Evolutionary conservation across 2,888 invertebrate species (phyloP).

Genomic region (Troides oblongomaculatus): DNA sequence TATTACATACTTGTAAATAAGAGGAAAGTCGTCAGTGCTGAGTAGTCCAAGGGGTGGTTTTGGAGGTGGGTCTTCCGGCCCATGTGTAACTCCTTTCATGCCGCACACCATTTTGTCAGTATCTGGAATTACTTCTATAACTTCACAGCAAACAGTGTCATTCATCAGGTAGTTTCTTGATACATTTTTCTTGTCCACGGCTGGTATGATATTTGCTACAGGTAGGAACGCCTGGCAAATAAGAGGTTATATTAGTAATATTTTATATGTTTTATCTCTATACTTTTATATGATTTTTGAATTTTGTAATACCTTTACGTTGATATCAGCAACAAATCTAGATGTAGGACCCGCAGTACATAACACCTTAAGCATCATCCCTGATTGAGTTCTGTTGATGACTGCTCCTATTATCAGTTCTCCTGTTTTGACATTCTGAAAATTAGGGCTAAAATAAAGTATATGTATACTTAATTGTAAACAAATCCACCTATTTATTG

Average conservation of each 20-base stretch:
- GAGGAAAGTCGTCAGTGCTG: constrained; percentile 89
- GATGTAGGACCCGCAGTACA: constrained; percentile 90
- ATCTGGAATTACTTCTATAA: constrained; percentile 91
- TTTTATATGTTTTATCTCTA: not conserved
- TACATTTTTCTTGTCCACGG: constrained; percentile 89
- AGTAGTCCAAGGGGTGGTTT: constrained; percentile 90
- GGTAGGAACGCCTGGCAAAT: constrained; percentile 82
- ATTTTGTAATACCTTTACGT: constrained; percentile 83
- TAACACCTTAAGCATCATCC: constrained; percentile 89
- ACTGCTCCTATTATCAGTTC: constrained; percentile 90
- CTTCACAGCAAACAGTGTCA: constrained; percentile 93
- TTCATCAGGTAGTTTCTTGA: constrained; percentile 88
- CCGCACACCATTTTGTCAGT: constrained; percentile 93
- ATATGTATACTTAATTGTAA: not conserved
- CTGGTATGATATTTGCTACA: constrained; percentile 85
- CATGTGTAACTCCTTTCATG: constrained; percentile 88
- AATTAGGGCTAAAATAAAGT: not conserved
- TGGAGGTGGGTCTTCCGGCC: constrained; percentile 84
- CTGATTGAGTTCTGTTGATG: constrained; percentile 85
- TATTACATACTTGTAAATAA: constrained; percentile 89
- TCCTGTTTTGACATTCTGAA: constrained; percentile 85
- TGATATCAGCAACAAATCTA: constrained; percentile 91
- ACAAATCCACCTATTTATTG: too few species aligned
- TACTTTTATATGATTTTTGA: not conserved
- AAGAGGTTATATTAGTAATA: not conserved